Evolutionary conservation across 2,113 vertebrate genomes (phyloP).

Genomic region (Cyanistes caeruleus): DNA sequence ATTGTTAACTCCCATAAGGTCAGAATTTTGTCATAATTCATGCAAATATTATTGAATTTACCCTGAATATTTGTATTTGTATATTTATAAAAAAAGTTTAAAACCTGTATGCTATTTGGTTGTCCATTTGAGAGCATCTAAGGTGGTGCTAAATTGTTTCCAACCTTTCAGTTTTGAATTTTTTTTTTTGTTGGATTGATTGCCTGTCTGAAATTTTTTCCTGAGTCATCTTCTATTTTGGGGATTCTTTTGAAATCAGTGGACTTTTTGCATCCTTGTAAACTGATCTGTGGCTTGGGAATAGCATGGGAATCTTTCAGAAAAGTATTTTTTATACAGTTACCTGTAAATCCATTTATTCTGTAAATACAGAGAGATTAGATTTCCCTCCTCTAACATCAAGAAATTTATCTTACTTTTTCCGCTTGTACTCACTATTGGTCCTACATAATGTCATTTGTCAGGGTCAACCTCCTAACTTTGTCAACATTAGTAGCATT

Average conservation of each 20-base stretch:
- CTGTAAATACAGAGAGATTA: neutral
- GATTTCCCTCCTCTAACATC: neutral
- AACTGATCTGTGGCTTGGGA: neutral
- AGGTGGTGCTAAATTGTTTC: neutral
- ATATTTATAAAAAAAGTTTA: neutral
- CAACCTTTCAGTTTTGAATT: neutral
- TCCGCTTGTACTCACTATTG: neutral
- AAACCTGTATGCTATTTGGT: rapidly evolving
- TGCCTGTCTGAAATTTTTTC: neutral
- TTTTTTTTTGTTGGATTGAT: neutral
- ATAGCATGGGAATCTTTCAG: neutral
- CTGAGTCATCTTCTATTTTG: neutral
- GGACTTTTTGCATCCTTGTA: neutral
- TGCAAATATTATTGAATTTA: neutral
- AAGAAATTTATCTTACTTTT: neutral
- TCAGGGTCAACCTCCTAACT: neutral
- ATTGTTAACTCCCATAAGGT: neutral
- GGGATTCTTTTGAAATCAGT: neutral
- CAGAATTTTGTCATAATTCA: neutral
- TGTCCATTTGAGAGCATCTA: neutral
- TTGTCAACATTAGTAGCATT: neutral
- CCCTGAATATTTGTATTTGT: neutral
- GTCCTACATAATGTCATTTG: neutral
- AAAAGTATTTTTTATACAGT: neutral
- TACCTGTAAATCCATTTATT: neutral